phyloP scores from a whole-genome alignment of 2,888 invertebrate genomes.

The Pollenia angustigena region DNA sequence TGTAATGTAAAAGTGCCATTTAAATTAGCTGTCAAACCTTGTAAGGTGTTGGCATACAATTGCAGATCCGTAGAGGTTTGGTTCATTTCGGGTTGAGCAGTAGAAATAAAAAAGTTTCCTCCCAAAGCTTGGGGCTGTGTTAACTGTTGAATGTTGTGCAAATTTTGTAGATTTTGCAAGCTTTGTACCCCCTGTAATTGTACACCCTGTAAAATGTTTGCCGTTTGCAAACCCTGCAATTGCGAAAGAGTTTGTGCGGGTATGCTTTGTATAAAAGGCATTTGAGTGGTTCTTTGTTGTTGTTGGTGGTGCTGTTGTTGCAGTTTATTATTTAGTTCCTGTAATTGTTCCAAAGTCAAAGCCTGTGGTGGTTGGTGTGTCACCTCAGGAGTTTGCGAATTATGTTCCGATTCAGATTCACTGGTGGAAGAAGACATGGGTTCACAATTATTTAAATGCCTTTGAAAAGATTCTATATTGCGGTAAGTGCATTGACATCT shows the following conservation, averaged over 20 bases:
- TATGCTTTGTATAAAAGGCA: constrained; percentile 79
- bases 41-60: constrained; percentile 80
- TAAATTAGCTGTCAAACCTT: constrained; percentile 80
- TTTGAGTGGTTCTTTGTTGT: constrained; percentile 59
- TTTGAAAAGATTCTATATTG: constrained; percentile 91
- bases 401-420: constrained; percentile 87
- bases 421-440: constrained; percentile 91
- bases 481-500: constrained; percentile 94
- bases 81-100: constrained; percentile 65
- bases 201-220: constrained; percentile 73
- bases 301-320: constrained; percentile 68
- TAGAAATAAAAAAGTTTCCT: constrained; percentile 81
- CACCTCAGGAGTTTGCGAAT: constrained; percentile 84
- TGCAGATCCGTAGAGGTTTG: constrained; percentile 77
- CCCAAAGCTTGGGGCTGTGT: constrained; percentile 80
- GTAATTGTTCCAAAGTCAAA: constrained; percentile 73
- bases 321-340: constrained; percentile 78
- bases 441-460: constrained; percentile 91
- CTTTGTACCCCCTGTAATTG: constrained; percentile 74
- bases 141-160: constrained; percentile 77
- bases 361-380: constrained; percentile 70
- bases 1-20: constrained; percentile 80
- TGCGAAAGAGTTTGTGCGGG: constrained; percentile 59
- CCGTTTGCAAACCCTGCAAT: constrained; percentile 74
- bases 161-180: constrained; percentile 66